Evolutionary conservation across 2,113 vertebrate genomes (phyloP), one percentile per base, ranked within the genome.

Genomic region (Fulmarus glacialis): DNA sequence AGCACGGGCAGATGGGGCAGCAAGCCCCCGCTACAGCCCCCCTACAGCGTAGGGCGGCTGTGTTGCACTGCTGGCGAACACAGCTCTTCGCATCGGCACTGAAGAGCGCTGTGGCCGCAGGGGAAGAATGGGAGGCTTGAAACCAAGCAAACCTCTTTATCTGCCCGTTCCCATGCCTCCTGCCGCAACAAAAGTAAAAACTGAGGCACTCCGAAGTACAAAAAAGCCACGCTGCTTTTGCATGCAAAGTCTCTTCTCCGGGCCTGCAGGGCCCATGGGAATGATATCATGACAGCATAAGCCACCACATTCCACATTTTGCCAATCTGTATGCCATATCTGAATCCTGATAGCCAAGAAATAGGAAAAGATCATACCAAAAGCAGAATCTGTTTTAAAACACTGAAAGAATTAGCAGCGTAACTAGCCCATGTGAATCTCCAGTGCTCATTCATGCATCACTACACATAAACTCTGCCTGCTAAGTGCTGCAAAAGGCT

Each of bases 401-500:
- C 12, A 48, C 18, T 15, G 68, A 43, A 85, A 96, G 58, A 91
- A 95, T 36, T 29, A 64, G 53, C 29, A 63, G 63, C 48, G 11
- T 47, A 86, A 52, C 55, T 48, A 43, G 43, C 43, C 62, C 4
- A 0, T 62, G 40, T 42, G 56, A 79, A 55, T 63, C 75, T 89
- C 45, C 58, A 47, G 48, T 29, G 40, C 27, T 86, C 71, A 32
- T 48, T 88, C 55, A 64, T 11, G 30, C 40, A 52, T 13, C 40
- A 59, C 45, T 90, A 78, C 56, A 45, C 77, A 47, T n/a, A 79
- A 94, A 68, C 20, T 87, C 82, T 87, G 42, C 79, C 70, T 82
- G 77, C 23, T 95, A 95, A 96, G 50, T 66, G 73, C 43, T 68
- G 81, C 32, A 93, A 82, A 91, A 64, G 72, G 38, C 77, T 93